Conservation (phyloP, 2,113 vertebrate species). For the Nannobrachium achirus region DNA sequence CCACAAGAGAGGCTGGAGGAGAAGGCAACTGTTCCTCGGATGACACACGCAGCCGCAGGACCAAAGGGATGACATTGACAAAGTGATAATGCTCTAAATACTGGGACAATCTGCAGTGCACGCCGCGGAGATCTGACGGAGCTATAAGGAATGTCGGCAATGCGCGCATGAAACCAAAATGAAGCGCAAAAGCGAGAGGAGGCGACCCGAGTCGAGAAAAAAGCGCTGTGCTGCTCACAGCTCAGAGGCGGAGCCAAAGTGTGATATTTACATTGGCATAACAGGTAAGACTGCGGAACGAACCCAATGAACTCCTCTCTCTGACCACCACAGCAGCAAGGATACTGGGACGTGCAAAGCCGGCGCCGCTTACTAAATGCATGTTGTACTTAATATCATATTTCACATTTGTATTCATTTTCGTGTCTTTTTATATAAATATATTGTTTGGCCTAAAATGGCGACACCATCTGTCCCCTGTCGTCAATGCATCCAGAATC, state of each 20-base stretch:
- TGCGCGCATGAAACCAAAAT: conserved; percentile 65
- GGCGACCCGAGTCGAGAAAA: conserved; percentile 78
- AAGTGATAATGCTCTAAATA: conserved; percentile 23
- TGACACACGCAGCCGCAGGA: conserved; percentile 33
- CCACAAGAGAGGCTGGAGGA: conserved; percentile 48
- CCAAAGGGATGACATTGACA: conserved; percentile 50
- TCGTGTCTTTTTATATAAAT: conserved; percentile 14
- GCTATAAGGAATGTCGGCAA: conserved; percentile 45
- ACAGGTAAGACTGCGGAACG: conserved; percentile 75
- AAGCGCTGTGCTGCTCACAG: conserved; percentile 73
- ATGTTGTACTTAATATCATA: not conserved
- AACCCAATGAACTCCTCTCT: conserved; percentile 50
- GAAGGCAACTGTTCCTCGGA: conserved; percentile 34
- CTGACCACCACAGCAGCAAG: conserved; percentile 10
- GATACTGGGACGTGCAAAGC: not conserved
- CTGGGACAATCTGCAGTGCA: conserved; percentile 27
- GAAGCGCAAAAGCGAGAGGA: conserved; percentile 83
- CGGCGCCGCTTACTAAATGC: not conserved
- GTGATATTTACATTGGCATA: conserved; percentile 79
- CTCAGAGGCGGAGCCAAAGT: conserved; percentile 72
- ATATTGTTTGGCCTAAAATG: conserved; percentile 51
- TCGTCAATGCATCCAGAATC: conserved; percentile 11
- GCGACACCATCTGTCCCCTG: conserved; percentile 62
- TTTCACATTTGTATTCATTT: not conserved
- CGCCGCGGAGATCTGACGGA: conserved; percentile 12